Percentiles rank a stretch among this genome's conserved stretches.
Evolutionary conservation across 2,888 invertebrate species (phyloP).

Genomic region (Drosophila cognata): DNA sequence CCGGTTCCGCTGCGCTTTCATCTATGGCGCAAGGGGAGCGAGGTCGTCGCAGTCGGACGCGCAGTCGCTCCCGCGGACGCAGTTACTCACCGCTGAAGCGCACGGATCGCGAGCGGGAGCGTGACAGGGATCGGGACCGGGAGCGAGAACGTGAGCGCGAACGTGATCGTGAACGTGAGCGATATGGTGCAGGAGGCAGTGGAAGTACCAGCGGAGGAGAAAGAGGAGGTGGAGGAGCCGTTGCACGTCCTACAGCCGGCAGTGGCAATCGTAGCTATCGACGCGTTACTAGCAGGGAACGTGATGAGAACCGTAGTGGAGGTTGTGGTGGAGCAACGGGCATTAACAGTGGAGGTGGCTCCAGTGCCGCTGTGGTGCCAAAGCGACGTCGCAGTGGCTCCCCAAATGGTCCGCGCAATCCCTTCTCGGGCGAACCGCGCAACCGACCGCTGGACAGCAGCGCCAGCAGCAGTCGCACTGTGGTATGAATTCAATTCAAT

Average conservation of each 20-base stretch:
- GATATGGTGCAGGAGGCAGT: constrained; percentile 41
- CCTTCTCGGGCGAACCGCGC: constrained; percentile 73
- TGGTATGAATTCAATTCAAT: constrained; percentile 72
- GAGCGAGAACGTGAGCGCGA: constrained; percentile 69
- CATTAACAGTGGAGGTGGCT: neutral
- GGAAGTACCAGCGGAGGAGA: constrained; percentile 18
- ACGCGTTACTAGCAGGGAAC: constrained; percentile 75
- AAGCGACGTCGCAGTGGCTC: constrained; percentile 84
- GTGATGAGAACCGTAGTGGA: constrained; percentile 55
- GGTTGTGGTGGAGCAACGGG: constrained; percentile 49
- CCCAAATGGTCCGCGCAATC: constrained; percentile 60
- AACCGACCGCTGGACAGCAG: constrained; percentile 73
- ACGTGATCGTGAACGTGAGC: constrained; percentile 56
- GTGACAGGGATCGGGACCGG: constrained; percentile 71
- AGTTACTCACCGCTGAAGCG: constrained; percentile 83
- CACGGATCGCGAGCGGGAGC: constrained; percentile 66
- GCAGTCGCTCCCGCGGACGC: constrained; percentile 83
- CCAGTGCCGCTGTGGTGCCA: constrained; percentile 35
- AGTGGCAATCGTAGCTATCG: constrained; percentile 71
- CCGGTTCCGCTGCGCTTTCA: constrained; percentile 18
- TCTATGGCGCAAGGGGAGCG: constrained; percentile 36
- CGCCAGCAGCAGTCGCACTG: constrained; percentile 59
- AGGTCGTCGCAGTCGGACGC: constrained; percentile 75
- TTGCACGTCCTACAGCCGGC: constrained; percentile 22
- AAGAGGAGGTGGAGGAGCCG: constrained; percentile 9